Evolutionary conservation across 2,113 vertebrate species (phyloP).

Genomic region (Cyanoramphus novaezelandiae): DNA sequence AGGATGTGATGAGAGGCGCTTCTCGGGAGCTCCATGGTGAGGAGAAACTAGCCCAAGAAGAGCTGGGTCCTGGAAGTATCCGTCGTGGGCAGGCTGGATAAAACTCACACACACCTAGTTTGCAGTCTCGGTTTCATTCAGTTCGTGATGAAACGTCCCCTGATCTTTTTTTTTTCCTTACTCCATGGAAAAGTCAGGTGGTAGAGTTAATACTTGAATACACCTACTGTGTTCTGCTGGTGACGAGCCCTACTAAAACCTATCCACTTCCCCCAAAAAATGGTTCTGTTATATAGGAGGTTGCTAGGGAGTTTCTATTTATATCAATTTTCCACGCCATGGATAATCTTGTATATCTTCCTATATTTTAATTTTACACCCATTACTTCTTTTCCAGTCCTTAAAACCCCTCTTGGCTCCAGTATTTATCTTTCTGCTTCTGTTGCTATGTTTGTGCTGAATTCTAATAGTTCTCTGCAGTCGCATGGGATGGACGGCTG

Average conservation of each 20-base stretch:
- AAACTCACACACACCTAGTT: neutral
- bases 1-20: neutral
- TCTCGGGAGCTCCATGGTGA: neutral
- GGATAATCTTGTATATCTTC: constrained; percentile 55
- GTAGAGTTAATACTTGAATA: neutral
- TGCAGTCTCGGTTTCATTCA: neutral
- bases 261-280: constrained; percentile 33
- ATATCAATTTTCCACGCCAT: constrained; percentile 54
- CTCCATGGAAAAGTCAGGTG: neutral
- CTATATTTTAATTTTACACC: constrained; percentile 68
- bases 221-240: constrained; percentile 18
- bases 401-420: constrained; percentile 23
- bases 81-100: neutral
- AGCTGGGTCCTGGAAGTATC: neutral
- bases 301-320: constrained; percentile 71
- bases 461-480: neutral
- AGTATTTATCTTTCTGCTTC: neutral
- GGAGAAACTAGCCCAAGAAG: neutral
- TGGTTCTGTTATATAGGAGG: constrained; percentile 48
- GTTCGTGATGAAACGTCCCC: neutral
- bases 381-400: constrained; percentile 34
- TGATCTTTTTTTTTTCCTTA: neutral
- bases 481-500: neutral
- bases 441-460: constrained; percentile 8
- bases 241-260: constrained; percentile 41